Evolutionary conservation across 2,888 invertebrate genomes (phyloP).

Genomic region (Pelosia muscerda): DNA sequence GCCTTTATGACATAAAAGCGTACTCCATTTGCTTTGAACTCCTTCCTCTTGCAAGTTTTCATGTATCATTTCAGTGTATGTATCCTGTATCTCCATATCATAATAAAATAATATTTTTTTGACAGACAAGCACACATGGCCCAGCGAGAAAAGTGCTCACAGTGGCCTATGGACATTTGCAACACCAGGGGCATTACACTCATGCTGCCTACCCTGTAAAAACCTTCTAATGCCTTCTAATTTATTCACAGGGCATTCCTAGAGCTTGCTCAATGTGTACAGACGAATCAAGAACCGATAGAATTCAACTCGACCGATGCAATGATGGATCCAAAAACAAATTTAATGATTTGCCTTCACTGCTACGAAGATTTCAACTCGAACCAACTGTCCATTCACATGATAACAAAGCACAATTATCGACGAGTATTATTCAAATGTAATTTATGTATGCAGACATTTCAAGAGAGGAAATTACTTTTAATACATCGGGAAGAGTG

Average conservation of each 20-base stretch:
- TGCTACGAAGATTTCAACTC: constrained; percentile 56
- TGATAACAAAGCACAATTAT: constrained; percentile 57
- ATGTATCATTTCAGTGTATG: no score
- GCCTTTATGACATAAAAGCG: no score
- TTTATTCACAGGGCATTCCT: constrained; percentile 57
- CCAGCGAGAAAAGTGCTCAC: no score
- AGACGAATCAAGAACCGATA: constrained; percentile 55
- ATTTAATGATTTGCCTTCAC: constrained; percentile 56
- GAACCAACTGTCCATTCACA: constrained; percentile 52
- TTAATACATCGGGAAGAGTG: constrained; percentile 49
- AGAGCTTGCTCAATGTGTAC: constrained; percentile 56
- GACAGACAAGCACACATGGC: no score
- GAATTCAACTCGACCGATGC: constrained; percentile 58
- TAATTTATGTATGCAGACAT: constrained; percentile 50
- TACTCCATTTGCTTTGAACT: no score
- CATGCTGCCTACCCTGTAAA: no score
- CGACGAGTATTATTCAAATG: constrained; percentile 55
- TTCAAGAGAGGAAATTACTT: constrained; percentile 46
- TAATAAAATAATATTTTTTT: no score
- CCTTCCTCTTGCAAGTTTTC: no score
- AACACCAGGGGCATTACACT: no score
- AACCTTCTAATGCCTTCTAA: no score
- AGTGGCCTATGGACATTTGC: no score
- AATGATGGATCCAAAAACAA: constrained; percentile 53
- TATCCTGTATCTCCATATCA: no score